Evolutionary conservation across 2,113 vertebrate genomes (phyloP), one percentile per base, ranked within the genome.

Genomic region (Notechis scutatus): DNA sequence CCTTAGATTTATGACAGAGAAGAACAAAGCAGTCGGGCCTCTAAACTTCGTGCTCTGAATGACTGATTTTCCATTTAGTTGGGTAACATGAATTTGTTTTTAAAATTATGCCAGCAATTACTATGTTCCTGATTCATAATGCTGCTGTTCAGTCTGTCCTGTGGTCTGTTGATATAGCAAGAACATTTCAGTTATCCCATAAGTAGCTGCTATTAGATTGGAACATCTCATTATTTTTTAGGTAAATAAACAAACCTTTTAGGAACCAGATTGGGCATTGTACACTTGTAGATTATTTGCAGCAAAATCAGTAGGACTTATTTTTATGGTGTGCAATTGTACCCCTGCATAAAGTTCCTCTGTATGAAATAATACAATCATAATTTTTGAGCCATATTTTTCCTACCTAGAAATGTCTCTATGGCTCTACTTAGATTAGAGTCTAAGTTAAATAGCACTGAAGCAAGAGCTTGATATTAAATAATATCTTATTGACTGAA

Each of bases 51-150:
- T 96, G 97, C 94, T 94, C 96, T 96, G 97, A 97, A 98, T 98
- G 96, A 96, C 95, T 97, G 96, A 97, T 97, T 95, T 96, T 96
- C 96, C 94, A 95, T 97, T 97, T 97, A 98, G 95, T 69, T 0
- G 85, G 96, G 95, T 94, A 94, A 90, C 74, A 87, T 21, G 96
- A 95, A 95, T 96, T 96, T 96, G 96, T 95, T 94, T 93, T 95
- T 95, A 95, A 95, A 93, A 96, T 97, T 96, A 95, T 93, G 91
- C 90, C 93, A 94, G 56, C 52, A 93, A 95, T 97, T 96, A 97
- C 96, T 95, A 90, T 0, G 0, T 94, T 94, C 87, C 15, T 0
- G 93, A 94, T 97, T 97, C 91, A 92, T 93, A 96, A 97, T 94
- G 90, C 91, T 34, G 88, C 93, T 95, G 94, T 97, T 97, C 95